Evolutionary conservation across 2,113 vertebrate genomes (phyloP).

Genomic region (Acanthochromis polyacanthus): DNA sequence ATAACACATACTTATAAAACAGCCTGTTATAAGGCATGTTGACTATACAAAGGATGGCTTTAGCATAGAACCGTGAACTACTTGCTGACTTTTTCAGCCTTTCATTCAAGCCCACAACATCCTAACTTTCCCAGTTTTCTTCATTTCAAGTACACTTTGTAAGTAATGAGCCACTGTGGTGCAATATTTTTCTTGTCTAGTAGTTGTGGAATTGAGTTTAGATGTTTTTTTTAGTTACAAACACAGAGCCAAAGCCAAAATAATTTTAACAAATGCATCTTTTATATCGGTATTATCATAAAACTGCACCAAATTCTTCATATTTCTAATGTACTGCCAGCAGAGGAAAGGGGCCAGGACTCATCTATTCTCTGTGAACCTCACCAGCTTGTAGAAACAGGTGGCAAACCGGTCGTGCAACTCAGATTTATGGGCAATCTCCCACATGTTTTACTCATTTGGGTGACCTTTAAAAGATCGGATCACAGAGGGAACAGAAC

Average conservation of each 20-base stretch:
- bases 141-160: background rate
- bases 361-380: slow-evolving; percentile 57
- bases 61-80: background rate
- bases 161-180: background rate
- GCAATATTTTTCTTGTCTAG: background rate
- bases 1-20: slow-evolving; percentile 8
- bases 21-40: slow-evolving; percentile 1
- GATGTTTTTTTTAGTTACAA: background rate
- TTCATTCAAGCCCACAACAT: background rate
- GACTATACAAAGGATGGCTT: slow-evolving; percentile 1
- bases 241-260: background rate
- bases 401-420: slow-evolving; percentile 67
- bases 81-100: background rate
- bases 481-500: slow-evolving; percentile 51
- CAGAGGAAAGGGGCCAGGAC: slow-evolving; percentile 9
- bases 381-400: slow-evolving; percentile 66
- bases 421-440: slow-evolving; percentile 70
- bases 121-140: background rate
- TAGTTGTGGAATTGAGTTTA: background rate
- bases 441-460: slow-evolving; percentile 79
- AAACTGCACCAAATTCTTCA: background rate
- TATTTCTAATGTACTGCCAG: slow-evolving; percentile 16
- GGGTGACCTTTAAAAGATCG: slow-evolving; percentile 57
- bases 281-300: background rate
- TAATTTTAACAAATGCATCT: background rate